Base-by-base conservation (phyloP, 2,797 vertebrate species). In the Sebastes itinus region DNA sequence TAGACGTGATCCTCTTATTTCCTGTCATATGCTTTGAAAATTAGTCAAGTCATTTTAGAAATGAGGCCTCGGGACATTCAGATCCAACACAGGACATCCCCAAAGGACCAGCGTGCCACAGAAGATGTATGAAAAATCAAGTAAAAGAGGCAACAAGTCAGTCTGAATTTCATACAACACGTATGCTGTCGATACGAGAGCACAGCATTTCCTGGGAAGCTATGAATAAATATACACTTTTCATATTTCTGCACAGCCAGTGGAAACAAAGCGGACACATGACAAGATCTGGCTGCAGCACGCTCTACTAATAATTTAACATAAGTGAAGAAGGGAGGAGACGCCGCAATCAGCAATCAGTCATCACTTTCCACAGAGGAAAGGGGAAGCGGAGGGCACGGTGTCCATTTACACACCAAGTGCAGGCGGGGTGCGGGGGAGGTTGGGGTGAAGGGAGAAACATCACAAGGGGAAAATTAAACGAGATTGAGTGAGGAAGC, bases 361-460 rank as follows among this genome's bases (percentile, higher is more conserved):
- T 81, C 75, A 87, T 83, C 42, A 79, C 75, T 90, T 86, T 92
- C 77, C 83, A 81, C 58, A 55, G 75, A 85, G 74, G 55, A 56
- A 62, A 76, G 46, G 76, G 67, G 77, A 85, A 63, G 72, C 7
- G 1, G 73, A 80, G 82, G 82, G 67, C 65, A 54, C 75, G 72
- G 88, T 88, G 88, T 90, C 86, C 85, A 62, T 86, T 89, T 89
- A 86, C 85, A 27, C 60, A 20, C 42, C 62, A 52, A 66, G 74
- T 49, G 46, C 20, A 23, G 27, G 66, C 27, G 35, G 56, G 68
- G 23, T 22, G 60, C 56, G 32, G 28, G 16, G 49, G 66, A 72
- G 77, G 78, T 32, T 80, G 38, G 68, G 38, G 66, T 11, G 18
- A 81, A 72, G 55, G 72, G 65, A 78, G 65, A 78, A 75, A 82